Base-by-base conservation (phyloP, 1,140 invertebrate species). In the Cardiocondyla obscurior region DNA sequence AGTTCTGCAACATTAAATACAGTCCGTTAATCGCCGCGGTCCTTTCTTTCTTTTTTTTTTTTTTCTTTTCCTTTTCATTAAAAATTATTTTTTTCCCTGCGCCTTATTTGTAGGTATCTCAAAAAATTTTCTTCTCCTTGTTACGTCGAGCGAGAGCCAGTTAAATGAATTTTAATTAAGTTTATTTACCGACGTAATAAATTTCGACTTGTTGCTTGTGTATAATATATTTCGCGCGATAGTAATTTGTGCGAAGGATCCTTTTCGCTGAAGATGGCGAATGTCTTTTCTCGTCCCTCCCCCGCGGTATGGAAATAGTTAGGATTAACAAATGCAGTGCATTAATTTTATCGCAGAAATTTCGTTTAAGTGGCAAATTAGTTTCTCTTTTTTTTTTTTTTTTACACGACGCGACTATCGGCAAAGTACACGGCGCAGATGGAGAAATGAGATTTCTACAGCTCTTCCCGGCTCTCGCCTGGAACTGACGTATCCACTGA, bases 381-480 rank as follows among this genome's bases (percentile, higher is more conserved):
- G 60, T 77, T 77, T 74, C 25, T 62, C 19, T 51, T 22, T 65
- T 7, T 67, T 77, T 77, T 74, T n/a, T 62, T 14, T 51, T 22
- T 65, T 7, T 67, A 33, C 25, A 42, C 44, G 49, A 53, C 22
- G n/a, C 30, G 60, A 67, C 19, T 49, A 51, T 73, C 33, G 33
- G 58, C 30, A n/a, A 77, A 65, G 33, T 67, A 39, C 60, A n/a
- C 14, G 42, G 49, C 14, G 22, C 46, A 33, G 22, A 7, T 58
- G 7, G 22, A 81, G 77, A 58, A 81, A 73, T 81, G 67, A 70
- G 65, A n/a, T 81, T 81, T 58, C 36, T 25, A 57, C 36, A 28
- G 39, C 19, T 60, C 22, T 39, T 49, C n/a, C 51, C n/a, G 28
- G 36, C 22, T 58, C 22, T 58, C 22, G 70, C 28, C 19, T 62